These are phyloP conservation scores for Cryptus armator DNA, from an alignment of 2,888 invertebrate species.

Conservation along the genomic window DNA sequence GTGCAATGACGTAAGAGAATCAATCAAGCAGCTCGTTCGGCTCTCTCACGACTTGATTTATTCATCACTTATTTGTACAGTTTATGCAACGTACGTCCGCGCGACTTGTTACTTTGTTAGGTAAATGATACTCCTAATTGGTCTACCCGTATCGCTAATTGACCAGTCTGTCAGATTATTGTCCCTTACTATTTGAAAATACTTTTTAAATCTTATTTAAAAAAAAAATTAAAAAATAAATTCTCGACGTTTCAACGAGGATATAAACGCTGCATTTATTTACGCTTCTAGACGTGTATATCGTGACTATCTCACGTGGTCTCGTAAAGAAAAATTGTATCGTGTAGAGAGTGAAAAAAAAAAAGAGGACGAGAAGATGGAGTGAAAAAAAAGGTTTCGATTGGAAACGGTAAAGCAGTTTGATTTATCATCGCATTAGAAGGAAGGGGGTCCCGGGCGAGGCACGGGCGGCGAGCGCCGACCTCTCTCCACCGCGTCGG, in stretches of 20 bases:
- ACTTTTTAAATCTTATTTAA: background rate
- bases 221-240: conserved; percentile 1
- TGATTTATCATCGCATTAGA: conserved; percentile 73
- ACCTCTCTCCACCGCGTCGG: conserved; percentile 68
- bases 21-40: conserved; percentile 64
- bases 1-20: conserved; percentile 68
- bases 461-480: conserved; percentile 60
- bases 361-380: conserved; percentile 40
- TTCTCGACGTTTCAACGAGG: conserved; percentile 60
- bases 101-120: conserved; percentile 46
- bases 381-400: conserved; percentile 62
- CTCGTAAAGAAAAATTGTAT: conserved; percentile 60
- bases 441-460: conserved; percentile 66
- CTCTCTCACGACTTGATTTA: conserved; percentile 60
- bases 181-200: conserved; percentile 26
- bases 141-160: conserved; percentile 61
- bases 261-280: conserved; percentile 68
- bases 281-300: conserved; percentile 49
- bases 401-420: conserved; percentile 71
- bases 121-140: conserved; percentile 65
- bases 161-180: conserved; percentile 65
- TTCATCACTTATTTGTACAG: conserved; percentile 69
- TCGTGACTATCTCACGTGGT: conserved; percentile 55
- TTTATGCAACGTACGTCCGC: conserved; percentile 58
- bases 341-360: conserved; percentile 45